Evolutionary conservation across 1,140 invertebrate species (phyloP).

Genomic region (Laodelphax striatellus): DNA sequence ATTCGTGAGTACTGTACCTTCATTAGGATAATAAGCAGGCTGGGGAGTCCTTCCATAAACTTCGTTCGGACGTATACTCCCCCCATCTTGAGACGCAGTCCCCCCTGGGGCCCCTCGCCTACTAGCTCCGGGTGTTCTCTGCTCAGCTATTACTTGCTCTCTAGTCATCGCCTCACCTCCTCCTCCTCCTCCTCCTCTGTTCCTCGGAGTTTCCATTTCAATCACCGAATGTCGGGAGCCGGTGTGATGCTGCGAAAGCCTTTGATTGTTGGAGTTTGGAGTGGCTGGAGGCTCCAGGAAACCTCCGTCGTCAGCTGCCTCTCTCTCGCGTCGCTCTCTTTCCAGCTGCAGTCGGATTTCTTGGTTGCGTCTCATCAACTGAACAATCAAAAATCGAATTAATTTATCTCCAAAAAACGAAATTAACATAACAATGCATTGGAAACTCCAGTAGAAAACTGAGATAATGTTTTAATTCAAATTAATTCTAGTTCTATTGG

Average conservation of each 20-base stretch:
- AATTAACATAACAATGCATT: too few relatives aligned
- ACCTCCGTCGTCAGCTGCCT: conserved; percentile 10
- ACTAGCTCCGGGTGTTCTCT: conserved; percentile 1
- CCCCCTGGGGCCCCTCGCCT: neutral
- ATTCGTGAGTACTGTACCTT: neutral
- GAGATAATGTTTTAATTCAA: too few relatives aligned
- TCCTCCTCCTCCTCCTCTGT: neutral
- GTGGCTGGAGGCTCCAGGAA: conserved; percentile 5
- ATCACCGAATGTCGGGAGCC: neutral
- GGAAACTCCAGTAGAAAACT: too few relatives aligned
- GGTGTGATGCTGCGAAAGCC: neutral
- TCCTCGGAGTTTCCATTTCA: conserved; percentile 10
- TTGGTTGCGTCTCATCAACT: conserved; percentile 13
- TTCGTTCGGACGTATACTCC: conserved; percentile 1
- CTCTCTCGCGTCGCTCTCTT: conserved; percentile 6
- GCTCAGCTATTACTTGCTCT: neutral
- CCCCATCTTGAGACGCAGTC: neutral
- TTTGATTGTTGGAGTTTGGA: neutral
- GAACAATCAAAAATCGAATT: neutral
- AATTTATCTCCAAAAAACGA: neutral
- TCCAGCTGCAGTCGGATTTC: conserved; percentile 10
- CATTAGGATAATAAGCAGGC: neutral
- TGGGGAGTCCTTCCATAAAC: conserved; percentile 7
- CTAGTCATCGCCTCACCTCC: neutral
- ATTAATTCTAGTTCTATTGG: too few relatives aligned